Evolutionary conservation across 1,140 invertebrate species (phyloP).

Genomic region (Pissodes strobi): DNA sequence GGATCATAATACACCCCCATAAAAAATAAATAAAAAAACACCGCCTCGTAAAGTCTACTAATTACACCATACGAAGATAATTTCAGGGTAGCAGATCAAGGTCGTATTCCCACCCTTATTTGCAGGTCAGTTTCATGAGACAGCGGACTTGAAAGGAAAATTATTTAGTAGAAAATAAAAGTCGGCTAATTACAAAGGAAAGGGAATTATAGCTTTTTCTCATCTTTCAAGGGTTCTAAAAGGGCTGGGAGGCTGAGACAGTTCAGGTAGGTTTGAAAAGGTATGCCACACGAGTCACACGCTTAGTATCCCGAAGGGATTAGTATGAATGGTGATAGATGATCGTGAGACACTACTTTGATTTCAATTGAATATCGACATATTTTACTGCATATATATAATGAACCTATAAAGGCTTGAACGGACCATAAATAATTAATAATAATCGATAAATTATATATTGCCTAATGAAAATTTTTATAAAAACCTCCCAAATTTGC

Average conservation of each 20-base stretch:
- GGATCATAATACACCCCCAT: no score
- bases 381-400: no score
- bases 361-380: no score
- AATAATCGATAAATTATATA: no score
- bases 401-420: no score
- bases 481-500: no score
- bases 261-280: slow-evolving; percentile 4
- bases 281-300: slow-evolving; percentile 18
- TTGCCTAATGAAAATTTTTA: no score
- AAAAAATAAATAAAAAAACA: no score
- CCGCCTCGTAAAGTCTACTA: background rate
- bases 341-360: no score
- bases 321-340: no score
- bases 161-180: slow-evolving; percentile 14
- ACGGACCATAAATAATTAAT: no score
- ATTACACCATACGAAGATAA: slow-evolving; percentile 2
- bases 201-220: slow-evolving; percentile 11
- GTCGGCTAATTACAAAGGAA: slow-evolving; percentile 20
- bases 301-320: no score
- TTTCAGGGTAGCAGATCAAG: slow-evolving; percentile 1
- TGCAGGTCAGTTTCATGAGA: slow-evolving; percentile 5
- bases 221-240: background rate
- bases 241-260: background rate
- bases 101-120: slow-evolving; percentile 14
- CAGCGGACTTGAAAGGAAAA: slow-evolving; percentile 7